Evolutionary conservation across 1,140 invertebrate genomes (phyloP), one percentile per base, ranked within the genome.

Genomic region (Sitophilus oryzae): DNA sequence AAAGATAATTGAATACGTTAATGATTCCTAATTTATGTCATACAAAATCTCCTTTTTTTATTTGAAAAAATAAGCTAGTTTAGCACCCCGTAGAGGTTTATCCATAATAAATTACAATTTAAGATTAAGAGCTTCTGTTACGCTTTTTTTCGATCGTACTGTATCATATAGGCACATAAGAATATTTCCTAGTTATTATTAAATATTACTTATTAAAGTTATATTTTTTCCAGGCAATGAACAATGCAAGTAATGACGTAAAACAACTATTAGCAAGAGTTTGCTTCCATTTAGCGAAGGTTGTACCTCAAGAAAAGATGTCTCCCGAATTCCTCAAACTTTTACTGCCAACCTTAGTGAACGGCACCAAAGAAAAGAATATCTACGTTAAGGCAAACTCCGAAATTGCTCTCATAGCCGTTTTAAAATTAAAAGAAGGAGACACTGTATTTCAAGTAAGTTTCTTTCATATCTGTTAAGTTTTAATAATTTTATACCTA

Each of bases 331-430:
- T 93, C 50, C 74, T 93, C 23, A 90, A 85, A 67, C 70, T 82
- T 14, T 73, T 95, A 45, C 72, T 97, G 46, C 92, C 93, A 4
- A 90, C 90, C 74, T 75, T 98, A 52, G 93, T 97, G 1, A 98
- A 96, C 76, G 94, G 94, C 48, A 96, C 93, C 16, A 97, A 97
- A 75, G 95, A 98, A 74, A 97, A 96, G 73, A 97, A 97, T 75
- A 85, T 90, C 16, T 88, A 91, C 64, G 94, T 98, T 2, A 90
- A 91, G 71, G 88, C 90, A 1, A 91, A 92, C 73, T 91, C 93
- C 52, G 95, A 97, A 79, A 82, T 89, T 58, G 93, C 94, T 9
- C 76, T 98, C 18, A 84, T 96, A 36, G 82, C 86, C 41, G 79
- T 97, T 53, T 76, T 98, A 30, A 81, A 84, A 59, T 75, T 97